Base-by-base conservation (phyloP, 2,797 vertebrate genomes). In the Adelosebastes latens region DNA sequence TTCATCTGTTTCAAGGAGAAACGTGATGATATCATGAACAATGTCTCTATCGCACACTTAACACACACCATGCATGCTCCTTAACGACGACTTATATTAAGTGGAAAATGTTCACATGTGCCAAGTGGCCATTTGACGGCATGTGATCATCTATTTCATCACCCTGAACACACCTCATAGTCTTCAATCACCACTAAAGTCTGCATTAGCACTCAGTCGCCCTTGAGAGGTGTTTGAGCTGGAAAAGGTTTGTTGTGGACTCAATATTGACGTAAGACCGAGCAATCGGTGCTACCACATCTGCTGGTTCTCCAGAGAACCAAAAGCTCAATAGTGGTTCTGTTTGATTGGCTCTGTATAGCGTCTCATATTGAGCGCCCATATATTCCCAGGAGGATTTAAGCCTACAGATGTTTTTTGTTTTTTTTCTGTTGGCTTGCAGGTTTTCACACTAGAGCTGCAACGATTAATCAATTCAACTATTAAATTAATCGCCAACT, bases 1-100 rank as follows among this genome's bases (percentile, higher is more conserved):
- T 69, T 97, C 98, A 97, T 97, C 98, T 99, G 94, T 87, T 72
- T 75, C 18, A 3, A 82, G 67, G 36, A 16, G 65, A 76, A 87
- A 64, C n/a, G 73, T 16, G 29, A 84, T 83, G 91, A 89, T 72
- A 77, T 70, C 85, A 89, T 74, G 53, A 84, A 64, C 42, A 69
- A 10, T 27, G 60, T 64, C 27, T 71, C 36, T 6, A 5, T 73
- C 12, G 3, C 9, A 46, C 60, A 62, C 60, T 52, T 52, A 20
- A 67, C 24, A 58, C 76, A 75, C 3, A 65, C 6, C 39, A 42
- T 42, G 61, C 55, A 36, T 31, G 60, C 52, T 73, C 70, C 69
- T 77, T 80, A 66, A 78, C 78, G 61, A 70, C 6, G 55, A 64
- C 24, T 63, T 52, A 69, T 80, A 69, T 80, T 75, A 65, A 31